Evolutionary conservation across 2,888 invertebrate species (phyloP).

Genomic region (Nematopogon swammerdamellus): DNA sequence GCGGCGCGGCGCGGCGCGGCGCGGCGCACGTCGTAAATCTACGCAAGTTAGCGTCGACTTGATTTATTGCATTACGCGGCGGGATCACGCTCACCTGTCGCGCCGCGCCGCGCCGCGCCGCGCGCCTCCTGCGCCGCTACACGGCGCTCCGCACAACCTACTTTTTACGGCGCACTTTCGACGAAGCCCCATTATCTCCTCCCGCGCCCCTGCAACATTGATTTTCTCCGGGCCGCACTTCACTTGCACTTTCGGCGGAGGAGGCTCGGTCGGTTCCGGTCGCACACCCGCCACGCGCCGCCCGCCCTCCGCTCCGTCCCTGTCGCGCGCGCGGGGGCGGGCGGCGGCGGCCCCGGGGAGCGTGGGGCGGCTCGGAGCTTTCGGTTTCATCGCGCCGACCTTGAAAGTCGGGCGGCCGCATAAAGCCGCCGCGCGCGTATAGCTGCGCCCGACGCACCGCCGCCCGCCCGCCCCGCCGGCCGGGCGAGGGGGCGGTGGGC

Average conservation of each 20-base stretch:
- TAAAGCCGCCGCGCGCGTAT: constrained; percentile 13
- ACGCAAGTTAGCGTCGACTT: neutral
- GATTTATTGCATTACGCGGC: neutral
- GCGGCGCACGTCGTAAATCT: neutral
- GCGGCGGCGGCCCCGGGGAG: constrained; percentile 1
- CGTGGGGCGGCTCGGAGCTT: constrained; percentile 10
- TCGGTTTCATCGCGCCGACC: constrained; percentile 33
- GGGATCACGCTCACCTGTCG: neutral
- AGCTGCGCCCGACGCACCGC: neutral
- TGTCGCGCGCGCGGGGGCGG: neutral
- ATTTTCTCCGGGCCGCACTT: constrained; percentile 28
- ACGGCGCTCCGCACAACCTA: constrained; percentile 29
- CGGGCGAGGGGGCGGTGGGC: too few species aligned
- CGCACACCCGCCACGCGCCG: neutral
- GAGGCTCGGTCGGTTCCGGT: constrained; percentile 17
- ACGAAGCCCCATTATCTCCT: constrained; percentile 12
- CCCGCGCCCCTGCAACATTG: constrained; percentile 49
- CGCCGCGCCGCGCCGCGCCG: neutral
- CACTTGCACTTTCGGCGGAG: constrained; percentile 39
- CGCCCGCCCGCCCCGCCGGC: constrained; percentile 16
- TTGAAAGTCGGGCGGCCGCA: constrained; percentile 37
- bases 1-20: neutral
- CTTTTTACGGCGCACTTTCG: constrained; percentile 27
- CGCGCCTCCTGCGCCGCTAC: neutral
- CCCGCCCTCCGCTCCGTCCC: neutral